phyloP scores from a whole-genome alignment of 2,797 vertebrate genomes.

The Tadarida brasiliensis region DNA sequence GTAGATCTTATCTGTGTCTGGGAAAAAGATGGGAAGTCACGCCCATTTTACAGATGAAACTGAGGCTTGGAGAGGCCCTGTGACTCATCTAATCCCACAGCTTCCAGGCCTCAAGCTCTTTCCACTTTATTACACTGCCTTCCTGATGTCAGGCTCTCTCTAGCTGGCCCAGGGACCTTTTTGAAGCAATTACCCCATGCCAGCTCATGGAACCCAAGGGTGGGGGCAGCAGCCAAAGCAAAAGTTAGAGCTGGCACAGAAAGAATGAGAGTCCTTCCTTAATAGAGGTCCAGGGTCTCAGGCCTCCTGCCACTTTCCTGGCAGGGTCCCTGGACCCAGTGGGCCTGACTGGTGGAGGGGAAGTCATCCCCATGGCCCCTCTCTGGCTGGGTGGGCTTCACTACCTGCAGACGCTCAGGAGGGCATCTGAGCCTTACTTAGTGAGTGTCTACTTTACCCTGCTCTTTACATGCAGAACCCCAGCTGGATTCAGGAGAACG shows the following conservation, averaged over 20 bases:
- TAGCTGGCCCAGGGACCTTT: not conserved
- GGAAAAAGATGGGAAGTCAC: not conserved
- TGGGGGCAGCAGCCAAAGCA: not conserved
- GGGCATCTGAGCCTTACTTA: not conserved
- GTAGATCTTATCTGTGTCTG: not conserved
- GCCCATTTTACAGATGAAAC: conserved; percentile 23
- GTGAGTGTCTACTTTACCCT: not conserved
- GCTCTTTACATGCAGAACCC: not conserved
- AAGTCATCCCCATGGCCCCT: not conserved
- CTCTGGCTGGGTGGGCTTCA: not conserved
- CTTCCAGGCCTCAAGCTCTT: not conserved
- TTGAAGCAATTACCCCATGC: not conserved
- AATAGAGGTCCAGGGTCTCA: not conserved
- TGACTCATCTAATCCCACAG: not conserved
- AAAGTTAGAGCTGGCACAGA: not conserved
- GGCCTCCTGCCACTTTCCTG: not conserved
- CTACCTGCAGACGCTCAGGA: not conserved
- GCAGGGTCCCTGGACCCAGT: not conserved
- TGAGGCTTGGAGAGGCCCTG: not conserved
- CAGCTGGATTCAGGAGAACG: not conserved
- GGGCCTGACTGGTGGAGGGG: not conserved
- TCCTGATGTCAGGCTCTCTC: not conserved
- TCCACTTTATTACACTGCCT: not conserved
- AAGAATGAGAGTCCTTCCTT: not conserved
- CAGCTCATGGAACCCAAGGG: not conserved